Evolutionary conservation across 30 jellyfish, hydroid and myxozoan species (phyloP).

Genomic region (Hydractinia echinata): DNA sequence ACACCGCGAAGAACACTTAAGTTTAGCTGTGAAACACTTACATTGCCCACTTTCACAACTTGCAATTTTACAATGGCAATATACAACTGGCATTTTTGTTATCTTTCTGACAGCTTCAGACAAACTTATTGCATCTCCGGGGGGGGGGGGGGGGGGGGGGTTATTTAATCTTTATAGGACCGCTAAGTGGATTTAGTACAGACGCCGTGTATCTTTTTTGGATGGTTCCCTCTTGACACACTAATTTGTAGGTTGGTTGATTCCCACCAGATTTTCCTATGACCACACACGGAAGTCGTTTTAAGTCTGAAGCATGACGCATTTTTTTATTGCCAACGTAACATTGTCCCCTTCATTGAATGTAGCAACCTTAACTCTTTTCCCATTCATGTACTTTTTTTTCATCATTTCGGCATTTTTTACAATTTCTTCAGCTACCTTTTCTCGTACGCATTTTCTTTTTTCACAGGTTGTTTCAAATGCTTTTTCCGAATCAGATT

Average conservation of each 20-base stretch:
- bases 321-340: not conserved
- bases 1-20: no score
- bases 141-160: no score
- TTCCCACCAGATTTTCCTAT: not conserved
- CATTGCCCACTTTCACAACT: no score
- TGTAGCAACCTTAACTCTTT: not conserved
- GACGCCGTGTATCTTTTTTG: constrained; percentile 4
- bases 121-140: no score
- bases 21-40: no score
- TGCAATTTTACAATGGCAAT: no score
- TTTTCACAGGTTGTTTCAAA: not conserved
- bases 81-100: no score
- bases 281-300: constrained; percentile 18
- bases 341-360: constrained; percentile 8
- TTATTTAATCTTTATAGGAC: not conserved
- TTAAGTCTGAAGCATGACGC: constrained; percentile 6
- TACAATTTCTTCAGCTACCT: not conserved
- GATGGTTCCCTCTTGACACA: constrained; percentile 6
- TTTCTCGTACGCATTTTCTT: not conserved
- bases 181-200: not conserved
- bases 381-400: constrained; percentile 1
- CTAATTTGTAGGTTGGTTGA: not conserved
- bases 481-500: no score
- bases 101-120: no score
- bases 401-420: constrained; percentile 9